Conservation (phyloP, 2,797 vertebrate species). For the Gymnoscopelus braueri region DNA sequence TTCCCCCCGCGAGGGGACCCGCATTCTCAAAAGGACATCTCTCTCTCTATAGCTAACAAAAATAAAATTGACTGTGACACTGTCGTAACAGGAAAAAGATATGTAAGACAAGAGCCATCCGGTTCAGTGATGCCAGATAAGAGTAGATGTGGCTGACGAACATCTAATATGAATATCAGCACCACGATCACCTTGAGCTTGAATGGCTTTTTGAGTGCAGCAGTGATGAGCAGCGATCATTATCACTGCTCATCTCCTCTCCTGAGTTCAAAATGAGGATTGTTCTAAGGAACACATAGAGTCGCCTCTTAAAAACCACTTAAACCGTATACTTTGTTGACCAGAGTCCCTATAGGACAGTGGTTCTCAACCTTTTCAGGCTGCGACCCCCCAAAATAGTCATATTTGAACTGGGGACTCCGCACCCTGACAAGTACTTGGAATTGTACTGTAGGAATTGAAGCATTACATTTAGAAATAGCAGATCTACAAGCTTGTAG, state of each 20-base stretch:
- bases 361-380: too few relatives aligned
- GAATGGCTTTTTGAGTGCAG: background rate
- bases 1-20: background rate
- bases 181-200: background rate
- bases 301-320: background rate
- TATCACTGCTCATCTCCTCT: background rate
- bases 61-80: background rate
- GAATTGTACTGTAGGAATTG: too few relatives aligned
- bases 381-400: too few relatives aligned
- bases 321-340: too few relatives aligned
- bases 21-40: background rate
- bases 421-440: too few relatives aligned
- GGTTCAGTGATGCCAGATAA: background rate
- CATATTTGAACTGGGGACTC: too few relatives aligned
- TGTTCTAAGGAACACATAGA: background rate
- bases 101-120: background rate
- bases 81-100: background rate
- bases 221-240: slow-evolving; percentile 1
- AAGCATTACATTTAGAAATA: too few relatives aligned
- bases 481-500: too few relatives aligned
- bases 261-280: background rate
- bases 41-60: background rate
- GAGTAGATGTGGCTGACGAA: background rate
- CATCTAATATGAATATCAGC: background rate
- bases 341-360: too few relatives aligned